Evolutionary conservation across 2,113 vertebrate species (phyloP).

Genomic region (Leucopsar rothschildi): DNA sequence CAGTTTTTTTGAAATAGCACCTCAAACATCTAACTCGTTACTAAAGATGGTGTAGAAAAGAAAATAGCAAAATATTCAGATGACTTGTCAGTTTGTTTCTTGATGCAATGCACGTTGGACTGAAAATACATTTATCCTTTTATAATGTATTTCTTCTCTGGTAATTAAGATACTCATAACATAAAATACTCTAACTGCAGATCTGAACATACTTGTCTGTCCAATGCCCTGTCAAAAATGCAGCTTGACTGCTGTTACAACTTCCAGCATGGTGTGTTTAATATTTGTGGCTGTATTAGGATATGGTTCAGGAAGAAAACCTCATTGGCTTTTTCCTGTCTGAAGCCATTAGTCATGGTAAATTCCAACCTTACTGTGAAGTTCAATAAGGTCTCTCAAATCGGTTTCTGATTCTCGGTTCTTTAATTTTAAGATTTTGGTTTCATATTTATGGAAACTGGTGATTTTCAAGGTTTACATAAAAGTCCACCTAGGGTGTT

Average conservation of each 20-base stretch:
- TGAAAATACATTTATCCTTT: conserved; percentile 64
- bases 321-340: conserved; percentile 36
- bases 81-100: conserved; percentile 66
- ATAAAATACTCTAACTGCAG: conserved; percentile 56
- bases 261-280: conserved; percentile 63
- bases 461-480: conserved; percentile 46
- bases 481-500: conserved; percentile 30
- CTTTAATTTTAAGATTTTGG: conserved; percentile 23
- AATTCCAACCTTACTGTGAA: conserved; percentile 69
- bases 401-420: conserved; percentile 34
- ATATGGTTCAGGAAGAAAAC: conserved; percentile 50
- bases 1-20: conserved; percentile 63
- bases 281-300: conserved; percentile 65
- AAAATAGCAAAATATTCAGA: conserved; percentile 60
- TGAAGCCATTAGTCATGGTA: conserved; percentile 66
- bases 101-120: conserved; percentile 72
- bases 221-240: conserved; percentile 45
- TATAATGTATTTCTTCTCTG: conserved; percentile 69
- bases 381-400: conserved; percentile 57
- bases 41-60: conserved; percentile 64
- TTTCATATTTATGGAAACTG: conserved; percentile 45
- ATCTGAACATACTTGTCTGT: conserved; percentile 62
- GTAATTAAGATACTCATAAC: conserved; percentile 66
- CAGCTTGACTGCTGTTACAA: conserved; percentile 61
- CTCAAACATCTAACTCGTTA: conserved; percentile 59